Evolutionary conservation across 2,888 invertebrate species (phyloP).

Genomic region (Caradrina kadenii): DNA sequence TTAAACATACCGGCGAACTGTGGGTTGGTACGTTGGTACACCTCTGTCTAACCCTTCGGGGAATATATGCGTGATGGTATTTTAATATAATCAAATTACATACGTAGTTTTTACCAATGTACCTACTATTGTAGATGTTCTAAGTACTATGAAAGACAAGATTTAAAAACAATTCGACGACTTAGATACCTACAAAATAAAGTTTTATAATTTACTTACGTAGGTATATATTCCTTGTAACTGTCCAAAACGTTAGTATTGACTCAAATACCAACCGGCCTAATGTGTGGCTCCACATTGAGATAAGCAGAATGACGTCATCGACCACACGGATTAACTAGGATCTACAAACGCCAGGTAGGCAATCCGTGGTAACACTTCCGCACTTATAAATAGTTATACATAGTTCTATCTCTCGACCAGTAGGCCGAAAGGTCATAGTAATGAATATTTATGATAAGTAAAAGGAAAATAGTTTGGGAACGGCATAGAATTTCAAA

Average conservation of each 20-base stretch:
- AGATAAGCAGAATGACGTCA: slow-evolving; percentile 44
- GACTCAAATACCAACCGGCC: background rate
- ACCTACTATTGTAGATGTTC: no score
- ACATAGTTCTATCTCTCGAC: background rate
- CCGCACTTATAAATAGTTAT: slow-evolving; percentile 3
- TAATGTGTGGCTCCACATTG: slow-evolving; percentile 9
- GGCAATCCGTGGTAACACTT: slow-evolving; percentile 1
- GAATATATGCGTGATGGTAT: no score
- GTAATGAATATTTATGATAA: slow-evolving; percentile 9
- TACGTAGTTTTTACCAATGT: no score
- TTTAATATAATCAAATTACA: no score
- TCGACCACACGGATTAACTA: slow-evolving; percentile 13
- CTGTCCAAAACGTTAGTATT: slow-evolving; percentile 2
- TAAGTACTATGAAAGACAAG: no score
- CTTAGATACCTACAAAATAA: no score
- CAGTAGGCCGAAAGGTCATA: background rate
- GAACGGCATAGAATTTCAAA: background rate
- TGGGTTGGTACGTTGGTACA: no score
- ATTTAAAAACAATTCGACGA: no score
- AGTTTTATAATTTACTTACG: no score
- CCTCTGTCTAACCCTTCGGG: no score
- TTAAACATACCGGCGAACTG: no score
- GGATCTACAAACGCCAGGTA: slow-evolving; percentile 23
- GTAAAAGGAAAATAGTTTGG: background rate
- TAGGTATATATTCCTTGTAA: no score